Base-by-base conservation (phyloP, 2,888 invertebrate genomes). In the Entomobrya multifasciata region DNA sequence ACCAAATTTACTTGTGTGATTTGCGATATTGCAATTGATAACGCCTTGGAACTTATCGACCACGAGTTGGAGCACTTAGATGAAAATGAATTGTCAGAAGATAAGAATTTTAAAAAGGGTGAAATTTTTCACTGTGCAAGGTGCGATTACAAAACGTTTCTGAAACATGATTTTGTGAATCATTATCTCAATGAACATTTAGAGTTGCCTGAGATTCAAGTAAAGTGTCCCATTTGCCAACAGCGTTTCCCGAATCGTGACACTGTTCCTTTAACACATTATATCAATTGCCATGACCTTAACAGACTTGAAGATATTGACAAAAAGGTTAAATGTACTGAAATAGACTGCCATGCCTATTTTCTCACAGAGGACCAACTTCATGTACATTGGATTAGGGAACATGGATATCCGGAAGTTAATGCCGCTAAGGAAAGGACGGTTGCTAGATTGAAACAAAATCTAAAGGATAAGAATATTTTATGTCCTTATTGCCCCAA, bases 351-450 rank as follows among this genome's bases (percentile, higher is more conserved):
- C 8, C 1, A 17, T 10, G 67, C 67, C 13, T 67, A 67, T 11
- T 67, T 67, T 20, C 44, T 67, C 8, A 67, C 20, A 0, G 67
- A 70, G 15, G 67, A 70, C 13, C 67, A 70, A 25, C 1, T 44
- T 8, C 67, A 67, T 0, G 20, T 13, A 17, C 67, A 70, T 22
- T 25, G 15, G 13, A 47, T 25, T 1, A 44, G 0, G 3, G 8
- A 10, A 10, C 65, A 65, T 17, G n/a, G n/a, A n/a, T n/a, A n/a
- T n/a, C n/a, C n/a, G n/a, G n/a, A n/a, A n/a, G n/a, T n/a, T n/a
- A n/a, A n/a, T n/a, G n/a, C n/a, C n/a, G n/a, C n/a, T n/a, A n/a
- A n/a, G n/a, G n/a, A n/a, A n/a, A n/a, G n/a, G n/a, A n/a, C n/a
- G n/a, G n/a, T n/a, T n/a, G n/a, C n/a, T n/a, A n/a, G n/a, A n/a